Conservation (phyloP, 2,113 vertebrate genomes). For the Actinemys pallida region DNA sequence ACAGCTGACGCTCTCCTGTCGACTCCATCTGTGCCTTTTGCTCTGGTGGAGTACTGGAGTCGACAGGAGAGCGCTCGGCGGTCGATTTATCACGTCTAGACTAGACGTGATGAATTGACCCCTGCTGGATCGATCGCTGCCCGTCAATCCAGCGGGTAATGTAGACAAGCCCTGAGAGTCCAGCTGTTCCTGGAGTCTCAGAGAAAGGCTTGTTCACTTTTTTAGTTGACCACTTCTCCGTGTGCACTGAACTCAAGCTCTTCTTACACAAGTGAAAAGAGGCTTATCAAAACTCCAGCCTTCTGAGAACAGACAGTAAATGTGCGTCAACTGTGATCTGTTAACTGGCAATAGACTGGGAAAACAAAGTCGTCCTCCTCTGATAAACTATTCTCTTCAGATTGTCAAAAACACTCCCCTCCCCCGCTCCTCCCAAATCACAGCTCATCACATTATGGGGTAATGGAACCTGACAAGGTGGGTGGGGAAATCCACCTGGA, state of each 20-base stretch:
- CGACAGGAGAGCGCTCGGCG: too few species aligned
- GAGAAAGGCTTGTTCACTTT: fast-evolving
- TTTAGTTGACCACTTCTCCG: background rate
- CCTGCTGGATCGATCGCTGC: too few species aligned
- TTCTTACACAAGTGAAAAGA: background rate
- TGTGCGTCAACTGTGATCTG: background rate
- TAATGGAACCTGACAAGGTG: background rate
- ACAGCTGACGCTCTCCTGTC: too few species aligned
- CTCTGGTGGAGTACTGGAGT: too few species aligned
- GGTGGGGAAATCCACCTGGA: background rate
- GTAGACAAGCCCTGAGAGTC: background rate
- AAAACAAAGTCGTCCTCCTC: background rate
- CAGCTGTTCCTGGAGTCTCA: fast-evolving
- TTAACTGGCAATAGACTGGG: background rate
- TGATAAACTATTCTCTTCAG: background rate
- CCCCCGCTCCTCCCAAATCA: background rate
- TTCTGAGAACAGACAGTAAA: background rate
- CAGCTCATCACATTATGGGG: background rate
- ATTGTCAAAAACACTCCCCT: background rate
- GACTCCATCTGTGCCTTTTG: too few species aligned
- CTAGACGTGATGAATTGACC: too few species aligned
- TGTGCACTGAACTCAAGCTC: background rate
- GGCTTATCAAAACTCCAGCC: background rate
- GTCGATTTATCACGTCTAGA: too few species aligned
- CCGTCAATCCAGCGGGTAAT: too few species aligned